phyloP scores from a whole-genome alignment of 2,113 vertebrate species.

The Sialia sialis region DNA sequence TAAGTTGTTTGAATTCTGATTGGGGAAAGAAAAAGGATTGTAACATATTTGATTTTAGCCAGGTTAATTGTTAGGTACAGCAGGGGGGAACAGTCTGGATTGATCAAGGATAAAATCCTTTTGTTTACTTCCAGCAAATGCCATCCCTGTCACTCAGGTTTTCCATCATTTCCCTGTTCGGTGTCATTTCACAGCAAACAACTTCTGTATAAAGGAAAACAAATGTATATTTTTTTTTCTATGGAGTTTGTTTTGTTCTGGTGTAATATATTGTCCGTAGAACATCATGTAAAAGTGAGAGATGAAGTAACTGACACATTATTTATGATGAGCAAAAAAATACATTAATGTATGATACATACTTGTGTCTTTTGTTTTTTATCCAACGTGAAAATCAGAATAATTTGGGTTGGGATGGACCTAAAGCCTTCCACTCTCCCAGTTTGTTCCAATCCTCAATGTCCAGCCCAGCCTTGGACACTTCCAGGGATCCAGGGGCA shows the following conservation, averaged over 20 bases:
- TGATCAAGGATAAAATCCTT: neutral
- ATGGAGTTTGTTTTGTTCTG: neutral
- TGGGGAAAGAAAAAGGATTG: neutral
- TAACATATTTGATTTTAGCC: neutral
- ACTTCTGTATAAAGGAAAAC: constrained; percentile 27
- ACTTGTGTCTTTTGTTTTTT: neutral
- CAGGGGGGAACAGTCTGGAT: neutral
- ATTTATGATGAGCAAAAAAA: constrained; percentile 27
- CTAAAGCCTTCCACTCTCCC: neutral
- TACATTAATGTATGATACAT: neutral
- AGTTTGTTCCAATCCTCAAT: neutral
- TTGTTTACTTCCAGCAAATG: neutral
- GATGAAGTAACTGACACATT: neutral
- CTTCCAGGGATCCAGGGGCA: neutral
- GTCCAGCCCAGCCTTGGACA: neutral
- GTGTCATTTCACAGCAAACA: neutral
- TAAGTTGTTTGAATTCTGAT: neutral
- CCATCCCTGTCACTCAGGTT: constrained; percentile 14
- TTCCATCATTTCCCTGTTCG: neutral
- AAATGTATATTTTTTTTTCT: constrained; percentile 36
- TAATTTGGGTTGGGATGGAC: neutral
- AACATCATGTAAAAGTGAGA: neutral
- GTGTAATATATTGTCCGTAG: constrained; percentile 16
- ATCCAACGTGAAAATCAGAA: neutral
- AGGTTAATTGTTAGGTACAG: neutral